phyloP scores from a whole-genome alignment of 2,888 invertebrate genomes.

The Drosophila cognata region DNA sequence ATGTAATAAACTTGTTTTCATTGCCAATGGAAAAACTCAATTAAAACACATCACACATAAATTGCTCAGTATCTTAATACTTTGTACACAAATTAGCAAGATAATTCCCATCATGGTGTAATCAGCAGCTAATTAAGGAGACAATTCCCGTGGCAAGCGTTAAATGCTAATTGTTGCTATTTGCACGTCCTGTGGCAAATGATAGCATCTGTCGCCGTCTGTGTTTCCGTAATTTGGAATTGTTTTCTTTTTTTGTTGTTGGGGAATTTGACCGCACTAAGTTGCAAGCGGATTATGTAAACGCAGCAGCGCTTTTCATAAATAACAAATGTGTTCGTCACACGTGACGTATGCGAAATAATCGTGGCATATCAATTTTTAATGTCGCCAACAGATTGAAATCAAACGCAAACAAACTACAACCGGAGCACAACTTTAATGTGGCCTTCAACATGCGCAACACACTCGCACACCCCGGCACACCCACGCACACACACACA shows the following conservation, averaged over 20 bases:
- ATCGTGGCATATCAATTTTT: conserved; percentile 60
- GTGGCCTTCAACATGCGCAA: conserved; percentile 66
- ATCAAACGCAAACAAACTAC: conserved; percentile 61
- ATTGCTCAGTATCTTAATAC: background rate
- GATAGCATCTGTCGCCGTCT: conserved; percentile 1
- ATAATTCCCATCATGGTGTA: conserved; percentile 21
- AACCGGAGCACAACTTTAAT: conserved; percentile 53
- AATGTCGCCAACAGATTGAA: conserved; percentile 56
- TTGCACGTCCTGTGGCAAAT: conserved; percentile 16
- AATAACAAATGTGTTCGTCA: conserved; percentile 63
- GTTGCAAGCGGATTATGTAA: conserved; percentile 18
- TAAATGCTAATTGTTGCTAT: conserved; percentile 38
- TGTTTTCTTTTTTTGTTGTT: background rate
- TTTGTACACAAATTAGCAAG: background rate
- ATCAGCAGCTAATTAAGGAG: conserved; percentile 22
- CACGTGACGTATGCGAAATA: conserved; percentile 67
- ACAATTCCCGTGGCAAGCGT: conserved; percentile 15
- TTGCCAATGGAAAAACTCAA: background rate
- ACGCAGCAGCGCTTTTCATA: conserved; percentile 42
- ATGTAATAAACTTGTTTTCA: background rate
- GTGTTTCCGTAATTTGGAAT: background rate
- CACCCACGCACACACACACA: conserved; percentile 8
- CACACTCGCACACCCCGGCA: conserved; percentile 4
- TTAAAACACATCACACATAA: background rate
- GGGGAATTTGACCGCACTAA: conserved; percentile 1